phyloP scores from a whole-genome alignment of 2,113 vertebrate species.

The Podiceps cristatus region DNA sequence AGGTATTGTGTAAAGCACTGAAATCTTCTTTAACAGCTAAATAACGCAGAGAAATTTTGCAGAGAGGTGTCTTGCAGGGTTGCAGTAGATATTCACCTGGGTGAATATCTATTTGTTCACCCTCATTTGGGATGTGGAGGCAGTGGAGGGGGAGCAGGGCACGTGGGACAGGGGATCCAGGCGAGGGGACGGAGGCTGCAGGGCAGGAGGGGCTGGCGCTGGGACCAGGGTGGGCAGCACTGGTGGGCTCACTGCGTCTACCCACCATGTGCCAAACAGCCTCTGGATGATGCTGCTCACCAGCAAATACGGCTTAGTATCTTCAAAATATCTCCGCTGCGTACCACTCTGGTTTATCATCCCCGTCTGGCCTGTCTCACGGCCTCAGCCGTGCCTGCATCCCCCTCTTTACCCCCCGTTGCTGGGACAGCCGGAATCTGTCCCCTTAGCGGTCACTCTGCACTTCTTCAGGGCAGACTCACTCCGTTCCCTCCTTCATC shows the following conservation, averaged over 20 bases:
- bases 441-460: neutral
- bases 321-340: neutral
- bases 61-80: neutral
- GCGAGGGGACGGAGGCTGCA: neutral
- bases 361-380: neutral
- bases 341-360: neutral
- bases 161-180: neutral
- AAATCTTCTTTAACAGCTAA: neutral
- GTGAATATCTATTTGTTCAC: neutral
- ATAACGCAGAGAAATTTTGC: neutral
- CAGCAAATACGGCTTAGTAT: neutral
- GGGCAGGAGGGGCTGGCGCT: neutral
- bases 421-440: neutral
- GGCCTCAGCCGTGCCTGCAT: neutral
- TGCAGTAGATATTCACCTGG: too few species aligned
- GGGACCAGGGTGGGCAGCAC: neutral
- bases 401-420: neutral
- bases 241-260: neutral
- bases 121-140: neutral
- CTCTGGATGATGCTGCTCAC: neutral
- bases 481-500: neutral
- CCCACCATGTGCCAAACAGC: too few species aligned
- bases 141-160: neutral
- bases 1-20: neutral
- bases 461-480: neutral